Percentiles rank a stretch among this genome's conserved stretches.
Conservation (phyloP, 2,888 invertebrate genomes). For the Atethmia centrago region DNA sequence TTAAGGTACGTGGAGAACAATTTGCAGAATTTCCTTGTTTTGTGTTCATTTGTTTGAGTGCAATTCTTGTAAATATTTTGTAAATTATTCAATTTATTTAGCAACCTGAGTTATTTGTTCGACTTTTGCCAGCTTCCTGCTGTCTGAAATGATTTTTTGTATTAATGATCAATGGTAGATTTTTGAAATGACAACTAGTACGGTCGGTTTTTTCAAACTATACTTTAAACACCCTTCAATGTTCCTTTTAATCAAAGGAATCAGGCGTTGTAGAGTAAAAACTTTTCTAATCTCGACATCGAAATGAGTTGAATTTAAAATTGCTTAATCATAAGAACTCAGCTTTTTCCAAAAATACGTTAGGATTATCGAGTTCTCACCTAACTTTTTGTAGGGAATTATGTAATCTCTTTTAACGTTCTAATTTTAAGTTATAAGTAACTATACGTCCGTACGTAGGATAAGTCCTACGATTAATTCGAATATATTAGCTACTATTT, state of each 20-base stretch:
- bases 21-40: conserved; percentile 42
- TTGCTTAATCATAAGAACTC: conserved; percentile 32
- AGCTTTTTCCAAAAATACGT: conserved; percentile 12
- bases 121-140: not conserved
- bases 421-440: conserved; percentile 46
- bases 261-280: not conserved
- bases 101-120: not conserved
- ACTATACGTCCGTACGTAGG: no score
- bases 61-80: conserved; percentile 35
- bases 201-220: not conserved
- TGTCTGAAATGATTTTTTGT: no score
- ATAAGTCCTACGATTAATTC: conserved; percentile 44
- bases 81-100: not conserved
- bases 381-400: conserved; percentile 17
- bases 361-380: conserved; percentile 32
- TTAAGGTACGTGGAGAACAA: conserved; percentile 32
- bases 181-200: not conserved
- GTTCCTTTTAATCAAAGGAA: conserved; percentile 1
- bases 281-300: conserved; percentile 5
- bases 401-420: conserved; percentile 49
- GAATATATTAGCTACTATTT: conserved; percentile 55
- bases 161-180: not conserved
- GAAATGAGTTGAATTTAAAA: conserved; percentile 35
- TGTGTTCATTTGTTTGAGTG: conserved; percentile 41
- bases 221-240: not conserved